phyloP scores from a whole-genome alignment of 2,797 vertebrate genomes.

The Philypnodon macrostomus region DNA sequence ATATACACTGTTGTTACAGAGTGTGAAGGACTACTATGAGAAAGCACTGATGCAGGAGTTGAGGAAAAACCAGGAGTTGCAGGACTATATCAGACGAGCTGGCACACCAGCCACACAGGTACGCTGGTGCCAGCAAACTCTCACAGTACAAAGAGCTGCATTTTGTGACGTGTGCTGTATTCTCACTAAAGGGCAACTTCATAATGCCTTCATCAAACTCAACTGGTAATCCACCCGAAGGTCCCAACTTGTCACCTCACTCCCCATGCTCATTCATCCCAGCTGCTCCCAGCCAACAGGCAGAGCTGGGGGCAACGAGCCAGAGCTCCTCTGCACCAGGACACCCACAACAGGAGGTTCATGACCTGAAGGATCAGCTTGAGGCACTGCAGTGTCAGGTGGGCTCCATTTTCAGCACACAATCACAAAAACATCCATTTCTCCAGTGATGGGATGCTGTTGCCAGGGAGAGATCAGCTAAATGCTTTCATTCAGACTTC shows the following conservation, averaged over 20 bases:
- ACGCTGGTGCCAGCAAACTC: not conserved
- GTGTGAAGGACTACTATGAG: constrained; percentile 77
- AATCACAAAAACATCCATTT: constrained; percentile 30
- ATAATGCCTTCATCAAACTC: constrained; percentile 19
- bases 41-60: constrained; percentile 78
- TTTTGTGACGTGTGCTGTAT: constrained; percentile 5
- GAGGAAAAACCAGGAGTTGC: constrained; percentile 80
- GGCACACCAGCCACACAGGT: constrained; percentile 52
- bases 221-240: constrained; percentile 15
- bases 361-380: constrained; percentile 76
- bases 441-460: constrained; percentile 47
- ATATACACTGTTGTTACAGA: constrained; percentile 39
- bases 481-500: constrained; percentile 8
- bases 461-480: constrained; percentile 61
- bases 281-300: constrained; percentile 27
- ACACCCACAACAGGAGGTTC: constrained; percentile 60
- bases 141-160: not conserved
- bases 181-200: constrained; percentile 38
- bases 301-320: constrained; percentile 22
- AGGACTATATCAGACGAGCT: constrained; percentile 70
- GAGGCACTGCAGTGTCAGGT: constrained; percentile 78
- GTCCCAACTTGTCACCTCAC: constrained; percentile 19
- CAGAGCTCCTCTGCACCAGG: constrained; percentile 25
- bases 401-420: constrained; percentile 29
- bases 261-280: constrained; percentile 21